A percentile compares a stretch with the other conserved stretches of the same genome.
Conservation (phyloP, 2,113 vertebrate species). For the Caretta caretta region DNA sequence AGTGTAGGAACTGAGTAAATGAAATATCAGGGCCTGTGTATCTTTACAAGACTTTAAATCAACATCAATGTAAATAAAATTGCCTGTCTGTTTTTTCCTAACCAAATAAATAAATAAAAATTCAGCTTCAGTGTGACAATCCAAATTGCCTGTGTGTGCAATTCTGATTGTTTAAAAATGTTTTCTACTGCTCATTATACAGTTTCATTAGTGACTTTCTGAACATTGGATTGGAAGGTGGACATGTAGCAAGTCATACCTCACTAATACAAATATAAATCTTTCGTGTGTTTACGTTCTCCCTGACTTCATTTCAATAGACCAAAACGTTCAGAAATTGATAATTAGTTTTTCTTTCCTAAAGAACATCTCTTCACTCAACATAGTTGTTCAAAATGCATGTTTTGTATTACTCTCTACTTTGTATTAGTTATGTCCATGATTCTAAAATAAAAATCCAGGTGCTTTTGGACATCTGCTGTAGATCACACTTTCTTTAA, state of each 20-base stretch:
- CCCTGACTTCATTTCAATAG: not conserved
- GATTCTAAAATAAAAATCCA: not conserved
- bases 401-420: not conserved
- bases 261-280: constrained; percentile 43
- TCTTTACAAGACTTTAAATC: not conserved
- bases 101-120: not conserved
- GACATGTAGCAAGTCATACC: constrained; percentile 35
- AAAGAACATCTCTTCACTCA: not conserved
- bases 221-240: not conserved
- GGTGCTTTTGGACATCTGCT: not conserved
- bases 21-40: not conserved
- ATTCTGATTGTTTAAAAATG: not conserved
- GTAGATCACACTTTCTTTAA: not conserved
- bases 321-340: not conserved
- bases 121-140: not conserved
- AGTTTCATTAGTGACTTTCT: constrained; percentile 28
- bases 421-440: not conserved
- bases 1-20: not conserved
- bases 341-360: not conserved
- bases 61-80: not conserved
- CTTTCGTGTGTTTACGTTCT: constrained; percentile 15
- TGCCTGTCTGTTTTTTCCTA: not conserved
- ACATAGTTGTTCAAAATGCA: not conserved
- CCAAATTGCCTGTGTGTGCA: not conserved
- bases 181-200: not conserved